Evolutionary conservation across 2,888 invertebrate species (phyloP).

Genomic region (Mythimna impura): DNA sequence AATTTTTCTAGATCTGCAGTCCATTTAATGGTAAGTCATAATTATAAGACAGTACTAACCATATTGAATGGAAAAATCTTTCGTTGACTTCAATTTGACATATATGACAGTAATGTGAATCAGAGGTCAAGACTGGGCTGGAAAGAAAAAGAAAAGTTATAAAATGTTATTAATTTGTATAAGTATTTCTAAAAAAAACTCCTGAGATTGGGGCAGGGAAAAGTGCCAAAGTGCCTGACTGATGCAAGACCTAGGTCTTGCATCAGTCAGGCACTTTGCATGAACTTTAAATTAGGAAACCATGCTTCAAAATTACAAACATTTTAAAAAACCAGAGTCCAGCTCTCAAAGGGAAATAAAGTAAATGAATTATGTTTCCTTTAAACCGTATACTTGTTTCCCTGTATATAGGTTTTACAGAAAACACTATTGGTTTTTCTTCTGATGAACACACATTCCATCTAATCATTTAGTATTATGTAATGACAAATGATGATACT

Average conservation of each 20-base stretch:
- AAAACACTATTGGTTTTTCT: background rate
- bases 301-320: background rate
- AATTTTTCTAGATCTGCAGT: too few species aligned
- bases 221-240: background rate
- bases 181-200: background rate
- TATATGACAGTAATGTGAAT: slow-evolving; percentile 95
- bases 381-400: too few species aligned
- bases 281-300: too few species aligned
- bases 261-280: too few species aligned
- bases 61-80: slow-evolving; percentile 95
- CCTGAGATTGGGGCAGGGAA: background rate
- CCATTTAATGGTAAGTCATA: too few species aligned
- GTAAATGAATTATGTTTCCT: too few species aligned
- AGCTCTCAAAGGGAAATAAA: too few species aligned
- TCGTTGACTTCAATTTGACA: slow-evolving; percentile 95
- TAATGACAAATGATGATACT: background rate
- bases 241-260: background rate
- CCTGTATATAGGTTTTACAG: too few species aligned
- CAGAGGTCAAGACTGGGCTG: slow-evolving; percentile 90
- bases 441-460: background rate
- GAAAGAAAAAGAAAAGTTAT: slow-evolving; percentile 48
- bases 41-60: slow-evolving; percentile 86
- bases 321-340: background rate
- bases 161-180: background rate
- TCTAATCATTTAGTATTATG: background rate